A percentile compares a stretch with the other conserved stretches of the same genome.
These are phyloP conservation scores for Paramormyrops kingsleyae DNA, from an alignment of 2,113 vertebrate genomes.

Conservation along the genomic window DNA sequence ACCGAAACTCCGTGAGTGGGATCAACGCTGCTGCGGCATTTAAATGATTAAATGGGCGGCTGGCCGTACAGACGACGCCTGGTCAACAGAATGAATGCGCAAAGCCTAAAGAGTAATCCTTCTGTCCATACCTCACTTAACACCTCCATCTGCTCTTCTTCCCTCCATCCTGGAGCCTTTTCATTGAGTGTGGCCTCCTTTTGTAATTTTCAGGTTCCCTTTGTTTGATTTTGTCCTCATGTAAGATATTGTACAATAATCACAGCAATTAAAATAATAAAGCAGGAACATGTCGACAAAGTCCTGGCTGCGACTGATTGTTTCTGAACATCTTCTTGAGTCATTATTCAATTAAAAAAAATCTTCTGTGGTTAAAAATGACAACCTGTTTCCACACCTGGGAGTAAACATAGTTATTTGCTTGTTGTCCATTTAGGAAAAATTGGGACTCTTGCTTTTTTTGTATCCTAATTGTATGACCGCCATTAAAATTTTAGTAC, in stretches of 20 bases:
- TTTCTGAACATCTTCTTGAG: background rate
- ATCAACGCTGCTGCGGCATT: constrained; percentile 35
- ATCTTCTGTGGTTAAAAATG: background rate
- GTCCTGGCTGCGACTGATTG: background rate
- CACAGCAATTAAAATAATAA: constrained; percentile 22
- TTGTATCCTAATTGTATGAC: background rate
- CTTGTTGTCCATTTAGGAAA: background rate
- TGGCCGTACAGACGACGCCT: constrained; percentile 28
- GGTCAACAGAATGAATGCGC: constrained; percentile 49
- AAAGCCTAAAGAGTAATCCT: constrained; percentile 31
- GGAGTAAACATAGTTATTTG: background rate
- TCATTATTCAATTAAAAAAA: background rate
- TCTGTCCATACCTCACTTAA: constrained; percentile 49
- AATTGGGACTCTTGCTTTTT: background rate
- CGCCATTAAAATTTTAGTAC: background rate
- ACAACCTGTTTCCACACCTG: background rate
- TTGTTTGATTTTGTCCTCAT: constrained; percentile 49
- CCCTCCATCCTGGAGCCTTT: background rate
- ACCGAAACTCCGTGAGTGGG: constrained; percentile 1
- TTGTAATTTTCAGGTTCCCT: constrained; percentile 47
- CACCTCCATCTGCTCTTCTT: constrained; percentile 18
- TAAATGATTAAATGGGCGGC: constrained; percentile 46
- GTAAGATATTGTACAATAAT: constrained; percentile 55
- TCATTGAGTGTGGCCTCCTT: constrained; percentile 9
- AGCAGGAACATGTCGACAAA: background rate